These are phyloP conservation scores for Mya arenaria DNA, from an alignment of 1,140 invertebrate genomes.

Conservation along the genomic window DNA sequence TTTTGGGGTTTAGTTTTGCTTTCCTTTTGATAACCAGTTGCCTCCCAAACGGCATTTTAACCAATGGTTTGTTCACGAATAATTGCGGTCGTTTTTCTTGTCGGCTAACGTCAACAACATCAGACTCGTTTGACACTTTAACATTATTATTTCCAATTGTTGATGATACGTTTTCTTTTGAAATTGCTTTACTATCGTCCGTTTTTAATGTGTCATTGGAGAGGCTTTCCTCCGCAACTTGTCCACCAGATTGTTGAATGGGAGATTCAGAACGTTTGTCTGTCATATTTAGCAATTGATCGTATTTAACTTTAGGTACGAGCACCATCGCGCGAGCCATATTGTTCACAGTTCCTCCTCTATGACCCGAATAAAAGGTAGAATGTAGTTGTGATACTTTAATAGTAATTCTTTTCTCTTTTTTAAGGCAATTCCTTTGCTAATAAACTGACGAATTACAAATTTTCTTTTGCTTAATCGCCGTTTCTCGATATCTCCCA, in stretches of 20 bases:
- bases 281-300: conserved; percentile 6
- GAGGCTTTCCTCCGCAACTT: background rate
- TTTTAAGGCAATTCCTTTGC: conserved; percentile 25
- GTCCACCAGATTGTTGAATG: conserved; percentile 7
- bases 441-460: conserved; percentile 5
- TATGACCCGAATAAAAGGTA: conserved; percentile 17
- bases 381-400: conserved; percentile 10
- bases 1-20: background rate
- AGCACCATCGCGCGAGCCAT: conserved; percentile 22
- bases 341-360: background rate
- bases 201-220: background rate
- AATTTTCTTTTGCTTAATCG: background rate
- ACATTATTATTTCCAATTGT: background rate
- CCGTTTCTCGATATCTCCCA: conserved; percentile 8
- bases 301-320: conserved; percentile 21
- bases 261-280: background rate
- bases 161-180: too few species aligned
- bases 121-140: background rate
- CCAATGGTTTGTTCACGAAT: conserved; percentile 24
- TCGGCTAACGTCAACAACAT: background rate
- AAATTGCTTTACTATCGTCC: too few species aligned
- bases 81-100: background rate
- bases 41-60: conserved; percentile 9
- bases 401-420: conserved; percentile 19
- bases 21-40: background rate